Evolutionary conservation across 2,797 vertebrate genomes (phyloP), one percentile per base, ranked within the genome.

Genomic region (Acanthopagrus latus): DNA sequence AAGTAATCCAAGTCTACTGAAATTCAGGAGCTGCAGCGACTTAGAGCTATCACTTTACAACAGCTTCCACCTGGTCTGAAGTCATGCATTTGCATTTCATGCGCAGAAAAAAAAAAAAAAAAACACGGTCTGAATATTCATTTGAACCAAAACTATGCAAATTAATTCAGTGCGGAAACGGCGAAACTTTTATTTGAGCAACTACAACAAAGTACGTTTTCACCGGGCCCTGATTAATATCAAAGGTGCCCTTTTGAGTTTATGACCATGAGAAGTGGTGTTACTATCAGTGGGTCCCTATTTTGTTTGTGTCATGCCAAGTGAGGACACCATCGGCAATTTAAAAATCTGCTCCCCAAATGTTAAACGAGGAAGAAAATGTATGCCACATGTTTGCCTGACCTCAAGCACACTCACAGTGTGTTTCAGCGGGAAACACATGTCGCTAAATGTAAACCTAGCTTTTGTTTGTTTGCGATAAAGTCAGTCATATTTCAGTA

Each of bases 61-160:
- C 73, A 59, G 54, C 77, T 85, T 78, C 81, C 80, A 88, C 84
- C 89, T 90, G 87, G 73, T 77, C 76, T 86, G 84, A 83, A 74
- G 83, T 87, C 20, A 87, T 69, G 77, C 64, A 6, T 79, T 91
- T 83, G 67, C 78, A 89, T 83, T 71, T 51, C 55, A 41, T 71
- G 21, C 20, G 47, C 4, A 5, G 25, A 56, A 82, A n/a, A n/a
- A n/a, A n/a, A 76, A n/a, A 76, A n/a, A n/a, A n/a, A n/a, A n/a
- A 77, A 76, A 52, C 76, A 72, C 48, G n/a, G 7, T 54, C 21
- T 50, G 56, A 74, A 74, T 72, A 65, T 83, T 75, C 27, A 84
- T 78, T 46, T 16, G 16, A 72, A 63, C 50, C 41, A 11, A 63
- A 64, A 84, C 27, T 23, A 79, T 77, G 74, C 65, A 76, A 87